These are phyloP conservation scores for Polia nebulosa DNA, from an alignment of 2,888 invertebrate species.

Conservation along the genomic window DNA sequence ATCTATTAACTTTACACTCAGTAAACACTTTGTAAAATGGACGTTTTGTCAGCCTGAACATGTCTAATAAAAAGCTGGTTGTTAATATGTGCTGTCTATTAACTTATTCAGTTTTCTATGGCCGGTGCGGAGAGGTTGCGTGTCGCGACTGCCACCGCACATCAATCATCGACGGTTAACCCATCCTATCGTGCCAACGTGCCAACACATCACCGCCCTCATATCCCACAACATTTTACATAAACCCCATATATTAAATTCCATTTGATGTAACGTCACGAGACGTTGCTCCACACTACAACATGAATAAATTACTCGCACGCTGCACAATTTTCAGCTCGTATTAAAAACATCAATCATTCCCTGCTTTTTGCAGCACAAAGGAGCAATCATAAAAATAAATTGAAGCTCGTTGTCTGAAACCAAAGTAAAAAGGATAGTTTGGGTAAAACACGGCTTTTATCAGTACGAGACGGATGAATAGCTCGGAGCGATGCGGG, in stretches of 20 bases:
- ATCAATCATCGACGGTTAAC: constrained; percentile 61
- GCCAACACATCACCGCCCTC: constrained; percentile 48
- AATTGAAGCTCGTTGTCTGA: constrained; percentile 71
- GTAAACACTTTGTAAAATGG: too few relatives aligned
- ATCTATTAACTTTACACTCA: too few relatives aligned
- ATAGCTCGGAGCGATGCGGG: constrained; percentile 73
- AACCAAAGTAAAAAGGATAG: constrained; percentile 74
- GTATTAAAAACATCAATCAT: constrained; percentile 77
- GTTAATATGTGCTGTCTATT: constrained; percentile 1
- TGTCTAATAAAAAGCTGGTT: not conserved
- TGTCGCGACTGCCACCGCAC: constrained; percentile 56
- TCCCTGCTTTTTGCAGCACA: constrained; percentile 57
- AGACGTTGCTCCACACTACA: constrained; percentile 73
- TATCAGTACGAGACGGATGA: constrained; percentile 77
- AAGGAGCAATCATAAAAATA: constrained; percentile 74
- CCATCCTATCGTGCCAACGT: constrained; percentile 52
- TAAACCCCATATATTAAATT: constrained; percentile 83
- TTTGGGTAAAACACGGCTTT: constrained; percentile 75
- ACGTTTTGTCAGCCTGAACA: not conserved
- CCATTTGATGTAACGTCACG: constrained; percentile 72
- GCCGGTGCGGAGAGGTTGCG: constrained; percentile 41
- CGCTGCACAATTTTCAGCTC: constrained; percentile 72
- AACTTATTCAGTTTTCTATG: constrained; percentile 14
- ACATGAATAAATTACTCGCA: constrained; percentile 78
- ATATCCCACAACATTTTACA: constrained; percentile 68